Base-by-base conservation (phyloP, 2,888 invertebrate genomes). In the Zootermopsis nevadensis region DNA sequence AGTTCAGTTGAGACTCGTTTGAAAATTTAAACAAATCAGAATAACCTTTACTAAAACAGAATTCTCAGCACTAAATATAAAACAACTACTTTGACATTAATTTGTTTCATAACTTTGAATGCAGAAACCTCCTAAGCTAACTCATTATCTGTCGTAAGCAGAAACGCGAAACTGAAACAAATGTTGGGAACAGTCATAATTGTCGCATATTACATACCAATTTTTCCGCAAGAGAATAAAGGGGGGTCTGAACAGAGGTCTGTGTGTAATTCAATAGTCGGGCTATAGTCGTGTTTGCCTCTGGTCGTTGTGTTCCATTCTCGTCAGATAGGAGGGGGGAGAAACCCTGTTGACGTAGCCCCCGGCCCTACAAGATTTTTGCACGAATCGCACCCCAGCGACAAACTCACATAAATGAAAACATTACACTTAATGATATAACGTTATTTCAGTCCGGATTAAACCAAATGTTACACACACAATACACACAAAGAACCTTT, bases 101-200 rank as follows among this genome's bases (percentile, higher is more conserved):
- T 12, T 60, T 60, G n/a, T 53, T 60, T 60, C n/a, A 6, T 27
- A 27, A 60, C n/a, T n/a, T 60, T 27, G 8, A 8, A 27, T 33
- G 22, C 33, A 69, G 33, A 69, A 69, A 69, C 69, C 33, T 12
- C 33, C 69, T 69, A 31, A 69, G 69, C 12, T 69, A 31, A 69
- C 69, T 30, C 33, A 69, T 69, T 69, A 12, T 69, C 22, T 33
- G 30, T 69, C 69, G 19, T 69, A 33, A 60, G n/a, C 27, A 27
- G 60, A 60, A 60, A 60, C 27, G 6, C n/a, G 60, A 60, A 60
- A 60, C 60, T 27, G 60, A 27, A 60, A 60, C 60, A 60, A 60
- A 60, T 60, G 60, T 27, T 10, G 6, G n/a, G n/a, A 60, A 60
- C 60, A 60, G 12, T 27, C 60, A 60, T 60, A 60, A 60, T 60